Base-by-base conservation (phyloP, 2,888 invertebrate species). In the Aleiodes alternator region DNA sequence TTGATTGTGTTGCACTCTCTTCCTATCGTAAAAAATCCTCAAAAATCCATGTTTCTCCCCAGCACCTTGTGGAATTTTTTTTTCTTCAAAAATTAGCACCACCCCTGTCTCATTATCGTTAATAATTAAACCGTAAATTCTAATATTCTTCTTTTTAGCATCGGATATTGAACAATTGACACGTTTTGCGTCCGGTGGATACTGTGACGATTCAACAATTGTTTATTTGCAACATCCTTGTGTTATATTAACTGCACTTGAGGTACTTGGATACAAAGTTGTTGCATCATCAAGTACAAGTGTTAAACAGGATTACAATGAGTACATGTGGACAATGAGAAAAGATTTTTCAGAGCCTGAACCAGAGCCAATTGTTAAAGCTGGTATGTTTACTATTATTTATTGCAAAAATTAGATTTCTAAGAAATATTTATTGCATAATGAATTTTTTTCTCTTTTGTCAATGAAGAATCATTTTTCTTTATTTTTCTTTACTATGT, bases 321-420 rank as follows among this genome's bases (percentile, higher is more conserved):
- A 96, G 88, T 96, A 96, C 85, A 96, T 96, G 95, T 96, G 96
- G 96, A 97, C 96, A 90, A 95, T 96, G 95, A 94, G 96, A 91
- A 96, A 95, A 89, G 96, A 96, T 84, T 96, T 96, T 89, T 92
- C 93, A 56, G 95, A 95, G 85, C 96, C 96, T 73, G 96, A 96
- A 89, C 96, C 96, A 31, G 92, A 86, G 79, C 77, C 84, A 69
- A 83, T 84, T 71, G 82, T 86, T 70, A 85, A 87, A 78, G 72
- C 86, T 82, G 87, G 88, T 87, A 84, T 70, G 83, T 64, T 23
- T 29, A 7, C 29, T 29, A 14, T 53, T 16, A 16, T 53, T 53
- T 23, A 23, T 53, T 53, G 5, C 16, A 9, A 48, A 16, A 12
- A 64, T 11, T 34, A 43, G 43, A 43, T 9, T 43, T 43, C 7